Conservation (phyloP, 2,113 vertebrate genomes). For the Prietella phreatophila region DNA sequence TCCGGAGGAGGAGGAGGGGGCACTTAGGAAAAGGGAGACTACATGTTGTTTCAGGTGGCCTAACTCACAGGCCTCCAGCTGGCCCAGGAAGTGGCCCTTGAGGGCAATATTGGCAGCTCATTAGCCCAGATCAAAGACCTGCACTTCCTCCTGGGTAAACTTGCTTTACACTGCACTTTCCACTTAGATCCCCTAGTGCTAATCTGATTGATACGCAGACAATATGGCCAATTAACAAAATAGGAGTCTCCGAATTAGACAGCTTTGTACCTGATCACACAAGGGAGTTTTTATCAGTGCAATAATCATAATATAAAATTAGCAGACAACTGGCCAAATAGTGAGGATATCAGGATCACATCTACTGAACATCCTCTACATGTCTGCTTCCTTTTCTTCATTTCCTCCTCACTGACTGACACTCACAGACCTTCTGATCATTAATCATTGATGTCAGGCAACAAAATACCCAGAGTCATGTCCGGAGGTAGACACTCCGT, state of each 20-base stretch:
- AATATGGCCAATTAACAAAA: conserved; percentile 44
- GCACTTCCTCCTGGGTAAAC: conserved; percentile 56
- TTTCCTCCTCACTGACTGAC: conserved; percentile 33
- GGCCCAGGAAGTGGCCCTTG: conserved; percentile 58
- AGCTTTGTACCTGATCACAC: neutral
- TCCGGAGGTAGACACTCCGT: conserved; percentile 30
- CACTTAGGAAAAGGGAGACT: conserved; percentile 41
- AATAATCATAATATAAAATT: neutral
- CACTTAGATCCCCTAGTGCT: conserved; percentile 40
- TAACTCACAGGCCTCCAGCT: conserved; percentile 58
- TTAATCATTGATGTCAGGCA: conserved; percentile 49
- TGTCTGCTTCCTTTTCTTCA: conserved; percentile 21
- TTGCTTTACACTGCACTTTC: conserved; percentile 44
- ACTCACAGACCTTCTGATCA: conserved; percentile 34
- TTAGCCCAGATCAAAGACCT: conserved; percentile 58
- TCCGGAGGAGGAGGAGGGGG: conserved; percentile 25
- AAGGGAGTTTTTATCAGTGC: neutral
- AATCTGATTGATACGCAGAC: conserved; percentile 49
- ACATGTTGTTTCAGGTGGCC: conserved; percentile 61
- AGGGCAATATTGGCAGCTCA: conserved; percentile 57
- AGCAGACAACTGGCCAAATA: neutral
- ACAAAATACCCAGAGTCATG: conserved; percentile 34
- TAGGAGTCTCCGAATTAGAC: neutral
- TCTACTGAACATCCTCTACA: neutral
- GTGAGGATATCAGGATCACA: neutral